Evolutionary conservation across 2,113 vertebrate species (phyloP).

Genomic region (Sporophila hypoxantha): DNA sequence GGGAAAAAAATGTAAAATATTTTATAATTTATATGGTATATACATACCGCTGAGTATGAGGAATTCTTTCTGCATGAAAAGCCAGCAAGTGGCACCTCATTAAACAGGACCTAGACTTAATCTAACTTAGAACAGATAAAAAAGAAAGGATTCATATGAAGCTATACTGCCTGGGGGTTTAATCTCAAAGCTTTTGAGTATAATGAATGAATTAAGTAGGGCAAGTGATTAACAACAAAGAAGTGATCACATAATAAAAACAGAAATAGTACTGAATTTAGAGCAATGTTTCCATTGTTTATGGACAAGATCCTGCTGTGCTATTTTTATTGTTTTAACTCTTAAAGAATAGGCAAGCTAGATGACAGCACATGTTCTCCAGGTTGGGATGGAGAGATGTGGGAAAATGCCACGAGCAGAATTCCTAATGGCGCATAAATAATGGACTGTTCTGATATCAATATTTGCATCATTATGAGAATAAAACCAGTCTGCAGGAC

Average conservation of each 20-base stretch:
- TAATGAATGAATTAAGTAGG: constrained; percentile 75
- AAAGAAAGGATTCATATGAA: constrained; percentile 70
- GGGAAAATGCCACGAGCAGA: not conserved
- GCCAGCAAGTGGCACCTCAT: constrained; percentile 76
- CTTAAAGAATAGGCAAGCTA: constrained; percentile 2
- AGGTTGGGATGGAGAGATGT: constrained; percentile 1
- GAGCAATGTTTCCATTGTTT: constrained; percentile 63
- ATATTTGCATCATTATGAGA: constrained; percentile 29
- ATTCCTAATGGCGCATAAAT: constrained; percentile 36
- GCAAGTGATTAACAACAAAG: constrained; percentile 77
- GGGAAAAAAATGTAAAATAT: constrained; percentile 58
- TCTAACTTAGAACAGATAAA: constrained; percentile 74
- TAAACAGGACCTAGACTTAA: constrained; percentile 77
- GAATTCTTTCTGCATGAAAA: constrained; percentile 71
- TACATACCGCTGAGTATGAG: constrained; percentile 68
- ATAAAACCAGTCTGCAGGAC: not conserved
- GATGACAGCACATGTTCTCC: not conserved
- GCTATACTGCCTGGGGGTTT: constrained; percentile 70
- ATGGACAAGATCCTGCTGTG: constrained; percentile 42
- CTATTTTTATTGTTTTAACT: constrained; percentile 50
- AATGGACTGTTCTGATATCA: not conserved
- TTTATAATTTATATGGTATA: constrained; percentile 74
- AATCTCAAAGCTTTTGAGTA: constrained; percentile 69
- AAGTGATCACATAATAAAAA: constrained; percentile 61
- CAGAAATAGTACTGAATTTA: constrained; percentile 67